Evolutionary conservation across 2,888 invertebrate species (phyloP).

Genomic region (Conomelus anceps): DNA sequence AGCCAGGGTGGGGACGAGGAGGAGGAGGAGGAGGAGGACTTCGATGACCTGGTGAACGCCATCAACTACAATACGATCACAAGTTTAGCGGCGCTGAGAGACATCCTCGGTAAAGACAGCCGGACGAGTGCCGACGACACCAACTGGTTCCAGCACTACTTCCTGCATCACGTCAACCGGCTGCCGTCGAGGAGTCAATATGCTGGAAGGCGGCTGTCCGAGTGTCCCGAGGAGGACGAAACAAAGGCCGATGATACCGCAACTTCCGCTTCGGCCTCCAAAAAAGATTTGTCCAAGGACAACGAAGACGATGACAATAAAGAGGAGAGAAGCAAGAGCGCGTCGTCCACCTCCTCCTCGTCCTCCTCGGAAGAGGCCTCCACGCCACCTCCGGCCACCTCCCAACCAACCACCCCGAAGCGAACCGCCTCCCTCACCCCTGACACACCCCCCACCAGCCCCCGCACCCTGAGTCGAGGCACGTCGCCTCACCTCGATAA

Average conservation of each 20-base stretch:
- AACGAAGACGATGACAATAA: conserved; percentile 22
- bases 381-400: conserved; percentile 25
- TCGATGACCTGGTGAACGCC: conserved; percentile 57
- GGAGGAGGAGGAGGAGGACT: conserved; percentile 49
- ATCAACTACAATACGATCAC: conserved; percentile 65
- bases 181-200: conserved; percentile 51
- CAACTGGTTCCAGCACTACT: conserved; percentile 60
- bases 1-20: conserved; percentile 29
- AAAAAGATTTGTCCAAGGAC: not conserved
- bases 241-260: conserved; percentile 14
- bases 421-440: conserved; percentile 22
- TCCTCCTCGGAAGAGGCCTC: not conserved
- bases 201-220: conserved; percentile 60
- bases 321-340: conserved; percentile 1
- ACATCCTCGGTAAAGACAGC: conserved; percentile 46
- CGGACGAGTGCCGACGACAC: conserved; percentile 52
- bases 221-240: conserved; percentile 79
- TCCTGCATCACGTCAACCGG: conserved; percentile 64
- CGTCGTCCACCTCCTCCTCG: not conserved
- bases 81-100: conserved; percentile 59
- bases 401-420: conserved; percentile 28
- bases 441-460: conserved; percentile 29
- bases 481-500: conserved; percentile 64
- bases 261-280: conserved; percentile 7
- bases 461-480: conserved; percentile 28